These are phyloP conservation scores for Hydrotaea cyrtoneurina DNA, from an alignment of 2,888 invertebrate species.

Conservation along the genomic window DNA sequence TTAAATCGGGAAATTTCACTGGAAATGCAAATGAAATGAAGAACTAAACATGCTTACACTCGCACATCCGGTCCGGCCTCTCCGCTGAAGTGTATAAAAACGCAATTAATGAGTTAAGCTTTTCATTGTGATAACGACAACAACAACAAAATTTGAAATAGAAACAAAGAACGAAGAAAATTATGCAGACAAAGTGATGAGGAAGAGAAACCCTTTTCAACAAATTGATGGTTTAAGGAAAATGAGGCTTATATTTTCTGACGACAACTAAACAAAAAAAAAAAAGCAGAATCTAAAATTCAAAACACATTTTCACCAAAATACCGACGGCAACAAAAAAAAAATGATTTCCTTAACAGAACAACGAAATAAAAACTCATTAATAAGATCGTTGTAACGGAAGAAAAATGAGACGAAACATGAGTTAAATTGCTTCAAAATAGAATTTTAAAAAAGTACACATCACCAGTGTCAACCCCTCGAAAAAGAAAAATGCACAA, in stretches of 20 bases:
- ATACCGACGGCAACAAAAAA: not conserved
- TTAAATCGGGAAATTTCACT: too few species aligned
- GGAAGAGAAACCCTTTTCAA: slow-evolving; percentile 28
- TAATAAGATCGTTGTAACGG: slow-evolving; percentile 22
- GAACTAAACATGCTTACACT: too few species aligned
- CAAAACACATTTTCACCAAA: slow-evolving; percentile 26
- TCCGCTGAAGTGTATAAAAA: slow-evolving; percentile 8
- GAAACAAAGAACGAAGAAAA: slow-evolving; percentile 9
- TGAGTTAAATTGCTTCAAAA: not conserved
- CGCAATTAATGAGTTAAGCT: slow-evolving; percentile 52
- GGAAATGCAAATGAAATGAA: too few species aligned
- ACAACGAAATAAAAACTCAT: slow-evolving; percentile 15
- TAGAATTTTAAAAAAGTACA: not conserved
- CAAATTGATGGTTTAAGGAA: slow-evolving; percentile 19
- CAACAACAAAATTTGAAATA: not conserved
- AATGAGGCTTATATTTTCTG: not conserved
- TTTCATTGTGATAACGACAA: slow-evolving; percentile 11
- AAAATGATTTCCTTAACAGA: slow-evolving; percentile 14
- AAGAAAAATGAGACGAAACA: not conserved
- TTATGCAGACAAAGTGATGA: not conserved
- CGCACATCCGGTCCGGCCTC: too few species aligned
- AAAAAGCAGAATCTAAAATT: slow-evolving; percentile 23
- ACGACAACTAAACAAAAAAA: not conserved
- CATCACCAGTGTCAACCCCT: not conserved
- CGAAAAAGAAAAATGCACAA: not conserved